Base-by-base conservation (phyloP, 1,140 invertebrate species). In the Battus philenor region DNA sequence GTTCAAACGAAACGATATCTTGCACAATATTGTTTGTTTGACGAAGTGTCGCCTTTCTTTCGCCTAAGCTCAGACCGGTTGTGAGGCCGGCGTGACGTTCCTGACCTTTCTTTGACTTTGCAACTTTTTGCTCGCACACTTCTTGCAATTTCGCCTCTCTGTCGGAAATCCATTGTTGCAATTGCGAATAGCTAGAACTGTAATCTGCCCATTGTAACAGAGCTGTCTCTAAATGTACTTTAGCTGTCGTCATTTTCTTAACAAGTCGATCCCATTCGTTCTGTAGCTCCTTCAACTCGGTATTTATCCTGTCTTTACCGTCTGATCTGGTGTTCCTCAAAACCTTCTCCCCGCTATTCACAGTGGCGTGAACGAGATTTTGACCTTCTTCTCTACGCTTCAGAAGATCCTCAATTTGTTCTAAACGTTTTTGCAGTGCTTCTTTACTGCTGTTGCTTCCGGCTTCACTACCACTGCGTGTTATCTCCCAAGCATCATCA, bases 121-220 rank as follows among this genome's bases (percentile, higher is more conserved):
- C 89, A n/a, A 94, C 89, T 77, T 94, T 95, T 55, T 93, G 92
- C 68, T 95, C 95, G 69, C 93, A 94, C 6, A 97, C 94, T 88
- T 97, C 93, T 86, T 97, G 95, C n/a, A 98, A 77, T 86, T 97
- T 96, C 0, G 94, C 93, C 85, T 98, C 96, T 54, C 96, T 90
- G 61, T 98, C 97, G 22, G 91, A 93, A n/a, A 99, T 95, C 96
- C 97, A 98, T 88, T 97, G 94, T 70, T 97, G 92, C 2, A 98
- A 81, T 65, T 97, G 95, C 7, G 93, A 92, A 59, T 96, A 96
- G 9, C 94, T 95, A 11, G 94, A 95, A 68, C 93, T 96, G 70
- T 97, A 97, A 74, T 97, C 96, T n/a, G 95, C 94, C 95, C 95
- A 97, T 89, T 97, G 95, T 1, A 98, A 79, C 4, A 98, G 86